Base-by-base conservation (phyloP, 2,888 invertebrate species). In the Galerucella nymphaeae region DNA sequence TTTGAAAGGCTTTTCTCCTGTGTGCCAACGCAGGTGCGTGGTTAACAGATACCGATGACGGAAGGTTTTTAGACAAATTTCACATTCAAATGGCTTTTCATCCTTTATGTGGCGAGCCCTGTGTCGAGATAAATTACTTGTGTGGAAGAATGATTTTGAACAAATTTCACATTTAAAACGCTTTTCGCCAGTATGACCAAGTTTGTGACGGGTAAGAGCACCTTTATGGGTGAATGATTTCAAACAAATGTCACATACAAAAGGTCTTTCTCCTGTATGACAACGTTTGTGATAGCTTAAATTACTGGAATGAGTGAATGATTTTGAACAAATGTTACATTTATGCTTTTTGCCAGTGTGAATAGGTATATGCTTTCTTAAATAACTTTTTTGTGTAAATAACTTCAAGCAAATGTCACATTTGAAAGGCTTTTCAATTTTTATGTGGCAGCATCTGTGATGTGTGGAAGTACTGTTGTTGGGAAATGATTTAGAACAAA, bases 121-220 rank as follows among this genome's bases (percentile, higher is more conserved):
- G 8, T 30, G 30, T 1, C 30, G 30, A 30, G 30, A 2, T 8
- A 30, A 30, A 30, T 30, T 30, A 30, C 30, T 30, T 30, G 30
- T 30, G 10, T 10, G 3, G 11, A 42, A 11, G 42, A 42, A 62
- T 42, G 30, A 18, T 42, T 42, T 62, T 13, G 2, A 38, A 62
- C 62, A 62, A 62, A 62, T 62, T 8, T 62, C 18, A 8, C 62
- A 62, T 62, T 14, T 42, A 42, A 16, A 62, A 18, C 16, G 42
- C n/a, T 18, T 62, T 18, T 62, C 18, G 11, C 11, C 42, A 42
- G 45, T 42, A 11, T 62, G 42, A 42, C 10, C 2, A 18, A 9
- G 9, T 16, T 10, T 42, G 18, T 42, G 41, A 62, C 42, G 42
- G 5, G n/a, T 62, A 16, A 62, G 13, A 45, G 13, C 2, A 45